These are phyloP conservation scores for Ectemnius cavifrons DNA, from an alignment of 2,888 invertebrate species.

Conservation along the genomic window DNA sequence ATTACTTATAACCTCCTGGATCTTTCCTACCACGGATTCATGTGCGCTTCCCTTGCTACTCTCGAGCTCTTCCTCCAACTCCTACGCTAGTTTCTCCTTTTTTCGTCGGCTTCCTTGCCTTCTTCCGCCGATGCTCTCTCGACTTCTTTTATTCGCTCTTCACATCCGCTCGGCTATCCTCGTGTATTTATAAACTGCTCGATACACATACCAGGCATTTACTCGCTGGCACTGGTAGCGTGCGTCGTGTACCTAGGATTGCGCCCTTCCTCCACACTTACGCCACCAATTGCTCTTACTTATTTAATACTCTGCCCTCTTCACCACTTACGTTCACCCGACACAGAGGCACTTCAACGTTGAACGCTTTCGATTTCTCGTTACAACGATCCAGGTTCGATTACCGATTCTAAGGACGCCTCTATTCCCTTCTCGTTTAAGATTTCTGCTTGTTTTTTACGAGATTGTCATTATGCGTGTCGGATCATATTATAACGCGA, in stretches of 20 bases:
- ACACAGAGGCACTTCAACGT: neutral
- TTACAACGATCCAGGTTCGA: neutral
- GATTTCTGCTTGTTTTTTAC: constrained; percentile 10
- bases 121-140: constrained; percentile 29
- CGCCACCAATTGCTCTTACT: constrained; percentile 45
- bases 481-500: constrained; percentile 2
- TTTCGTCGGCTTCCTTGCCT: constrained; percentile 17
- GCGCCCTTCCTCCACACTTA: constrained; percentile 12
- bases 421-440: constrained; percentile 7
- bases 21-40: constrained; percentile 29
- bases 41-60: constrained; percentile 25
- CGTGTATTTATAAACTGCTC: constrained; percentile 56
- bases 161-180: constrained; percentile 32
- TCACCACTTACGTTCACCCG: neutral
- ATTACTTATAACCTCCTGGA: constrained; percentile 61
- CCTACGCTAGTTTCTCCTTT: constrained; percentile 11
- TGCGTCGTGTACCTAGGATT: neutral
- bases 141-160: constrained; percentile 12
- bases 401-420: neutral
- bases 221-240: constrained; percentile 18
- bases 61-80: constrained; percentile 21
- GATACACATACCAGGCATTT: constrained; percentile 35
- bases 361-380: neutral
- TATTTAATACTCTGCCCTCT: constrained; percentile 48
- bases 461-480: neutral